A percentile compares a stretch with the other conserved stretches of the same genome.
Evolutionary conservation across 1,140 invertebrate species (phyloP).

Genomic region (Harlomillsia oculata): DNA sequence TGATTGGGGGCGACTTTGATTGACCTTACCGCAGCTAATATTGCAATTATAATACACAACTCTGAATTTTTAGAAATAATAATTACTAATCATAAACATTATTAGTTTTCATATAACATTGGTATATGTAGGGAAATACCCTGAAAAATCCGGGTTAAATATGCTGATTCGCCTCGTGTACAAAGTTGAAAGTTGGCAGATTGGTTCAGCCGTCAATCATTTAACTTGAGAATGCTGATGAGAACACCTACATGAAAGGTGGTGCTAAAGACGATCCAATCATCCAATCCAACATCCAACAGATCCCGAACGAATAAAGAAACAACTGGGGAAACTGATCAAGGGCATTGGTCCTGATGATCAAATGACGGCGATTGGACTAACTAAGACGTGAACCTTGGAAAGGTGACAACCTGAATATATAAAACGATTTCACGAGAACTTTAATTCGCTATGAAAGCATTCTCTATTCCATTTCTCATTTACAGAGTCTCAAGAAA

Average conservation of each 20-base stretch:
- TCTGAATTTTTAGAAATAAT: too few species aligned
- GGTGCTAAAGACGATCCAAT: constrained; percentile 84
- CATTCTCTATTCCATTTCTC: too few species aligned
- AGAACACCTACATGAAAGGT: too few species aligned
- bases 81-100: too few species aligned
- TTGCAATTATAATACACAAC: too few species aligned
- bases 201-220: constrained; percentile 80
- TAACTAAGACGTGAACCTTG: constrained; percentile 70
- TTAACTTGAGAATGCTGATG: constrained; percentile 85
- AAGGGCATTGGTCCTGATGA: constrained; percentile 69
- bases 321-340: constrained; percentile 82
- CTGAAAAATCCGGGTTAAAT: constrained; percentile 82
- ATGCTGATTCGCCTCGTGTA: constrained; percentile 76
- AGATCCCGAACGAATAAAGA: constrained; percentile 90
- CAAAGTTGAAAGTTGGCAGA: constrained; percentile 49
- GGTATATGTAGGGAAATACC: constrained; percentile 49
- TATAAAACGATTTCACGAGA: too few species aligned
- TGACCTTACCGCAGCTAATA: constrained; percentile 64
- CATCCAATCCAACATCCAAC: constrained; percentile 80
- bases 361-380: constrained; percentile 71
- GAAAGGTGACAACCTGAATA: constrained; percentile 53
- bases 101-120: too few species aligned
- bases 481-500: constrained; percentile 53
- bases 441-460: too few species aligned
- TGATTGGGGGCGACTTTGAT: constrained; percentile 82